Conservation (phyloP, 2,113 vertebrate species). For the Hypocryptadius cinnamomeus region DNA sequence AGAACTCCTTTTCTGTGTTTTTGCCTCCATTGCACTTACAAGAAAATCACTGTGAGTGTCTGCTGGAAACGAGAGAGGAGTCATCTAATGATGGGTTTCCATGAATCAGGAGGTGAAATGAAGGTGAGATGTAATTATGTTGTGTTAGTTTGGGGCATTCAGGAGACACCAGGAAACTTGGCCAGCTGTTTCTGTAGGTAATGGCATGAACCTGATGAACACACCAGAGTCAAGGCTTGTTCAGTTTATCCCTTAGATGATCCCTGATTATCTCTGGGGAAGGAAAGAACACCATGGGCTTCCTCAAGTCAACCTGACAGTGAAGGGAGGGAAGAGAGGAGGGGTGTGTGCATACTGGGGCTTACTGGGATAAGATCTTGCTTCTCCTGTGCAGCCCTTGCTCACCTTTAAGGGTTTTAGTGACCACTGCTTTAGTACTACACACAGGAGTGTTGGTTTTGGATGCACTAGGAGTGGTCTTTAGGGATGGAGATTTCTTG, state of each 20-base stretch:
- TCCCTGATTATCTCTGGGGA: neutral
- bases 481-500: neutral
- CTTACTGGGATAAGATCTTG: neutral
- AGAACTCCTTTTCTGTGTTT: neutral
- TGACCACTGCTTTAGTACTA: neutral
- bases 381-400: neutral
- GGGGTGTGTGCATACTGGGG: neutral
- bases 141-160: neutral
- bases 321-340: neutral
- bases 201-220: neutral
- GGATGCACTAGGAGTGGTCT: no score
- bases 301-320: neutral
- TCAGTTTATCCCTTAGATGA: neutral
- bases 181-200: neutral
- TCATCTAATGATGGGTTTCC: neutral
- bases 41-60: neutral
- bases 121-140: neutral
- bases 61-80: neutral
- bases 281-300: neutral
- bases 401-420: neutral
- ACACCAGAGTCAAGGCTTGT: neutral
- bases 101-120: neutral
- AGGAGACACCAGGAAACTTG: neutral
- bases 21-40: neutral
- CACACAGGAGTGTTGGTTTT: accelerated